A percentile compares a stretch with the other conserved stretches of the same genome.
These are phyloP conservation scores for Thamnophis elegans DNA, from an alignment of 2,797 vertebrate genomes.

Conservation along the genomic window DNA sequence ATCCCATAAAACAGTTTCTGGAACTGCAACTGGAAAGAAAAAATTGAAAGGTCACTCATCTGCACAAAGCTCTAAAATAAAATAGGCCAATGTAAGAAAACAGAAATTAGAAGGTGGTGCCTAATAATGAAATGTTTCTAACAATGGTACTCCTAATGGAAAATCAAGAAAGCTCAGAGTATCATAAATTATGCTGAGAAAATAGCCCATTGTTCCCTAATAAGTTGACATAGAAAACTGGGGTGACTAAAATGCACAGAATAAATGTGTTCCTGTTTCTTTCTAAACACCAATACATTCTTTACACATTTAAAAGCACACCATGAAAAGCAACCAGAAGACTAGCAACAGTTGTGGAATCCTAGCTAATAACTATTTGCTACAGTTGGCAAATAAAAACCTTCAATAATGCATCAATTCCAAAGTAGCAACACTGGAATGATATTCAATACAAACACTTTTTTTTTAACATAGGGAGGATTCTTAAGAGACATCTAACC, in stretches of 20 bases:
- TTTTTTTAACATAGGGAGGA: constrained; percentile 41
- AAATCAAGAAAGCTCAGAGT: constrained; percentile 45
- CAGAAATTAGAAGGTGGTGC: constrained; percentile 12
- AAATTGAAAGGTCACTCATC: neutral
- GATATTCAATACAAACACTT: constrained; percentile 34
- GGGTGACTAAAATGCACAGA: constrained; percentile 34
- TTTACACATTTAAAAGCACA: constrained; percentile 50
- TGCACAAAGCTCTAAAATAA: neutral
- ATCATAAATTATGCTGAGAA: constrained; percentile 43
- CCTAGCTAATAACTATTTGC: constrained; percentile 43
- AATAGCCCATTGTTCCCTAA: constrained; percentile 48
- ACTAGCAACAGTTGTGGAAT: constrained; percentile 52
- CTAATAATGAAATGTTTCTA: constrained; percentile 16
- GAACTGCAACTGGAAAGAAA: neutral
- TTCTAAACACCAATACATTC: constrained; percentile 20
- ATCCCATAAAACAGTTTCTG: constrained; percentile 37
- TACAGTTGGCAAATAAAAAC: constrained; percentile 74
- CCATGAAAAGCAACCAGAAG: constrained; percentile 44
- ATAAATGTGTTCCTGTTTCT: constrained; percentile 41
- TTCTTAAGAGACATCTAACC: constrained; percentile 49
- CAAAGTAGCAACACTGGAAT: constrained; percentile 44
- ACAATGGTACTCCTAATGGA: constrained; percentile 6
- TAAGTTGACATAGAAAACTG: constrained; percentile 43
- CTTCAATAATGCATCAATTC: constrained; percentile 61
- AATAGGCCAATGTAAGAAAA: neutral